Conservation (phyloP, 1,140 invertebrate genomes). For the Lepidostoma basale region DNA sequence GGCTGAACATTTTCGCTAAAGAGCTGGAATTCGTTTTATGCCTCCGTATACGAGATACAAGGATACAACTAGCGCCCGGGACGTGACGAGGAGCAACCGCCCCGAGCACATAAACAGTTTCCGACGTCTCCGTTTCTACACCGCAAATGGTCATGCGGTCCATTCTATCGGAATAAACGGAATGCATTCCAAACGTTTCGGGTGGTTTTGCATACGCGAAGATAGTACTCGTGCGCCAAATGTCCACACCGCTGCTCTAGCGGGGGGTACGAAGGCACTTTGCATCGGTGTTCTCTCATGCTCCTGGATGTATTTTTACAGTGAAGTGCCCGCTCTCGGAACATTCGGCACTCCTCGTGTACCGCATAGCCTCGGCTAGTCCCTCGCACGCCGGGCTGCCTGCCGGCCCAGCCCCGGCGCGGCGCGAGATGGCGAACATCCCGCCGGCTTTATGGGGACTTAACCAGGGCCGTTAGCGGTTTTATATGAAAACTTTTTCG, state of each 20-base stretch:
- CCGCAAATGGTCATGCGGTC: constrained; percentile 4
- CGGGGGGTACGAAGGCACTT: neutral
- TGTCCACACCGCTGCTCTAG: neutral
- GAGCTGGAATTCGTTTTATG: neutral
- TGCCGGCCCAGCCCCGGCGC: too few relatives aligned
- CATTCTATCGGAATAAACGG: constrained; percentile 6
- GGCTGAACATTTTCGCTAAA: neutral
- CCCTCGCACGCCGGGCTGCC: too few relatives aligned
- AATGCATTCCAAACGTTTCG: constrained; percentile 7
- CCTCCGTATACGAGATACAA: neutral
- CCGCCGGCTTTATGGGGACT: constrained; percentile 32
- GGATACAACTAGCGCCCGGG: neutral
- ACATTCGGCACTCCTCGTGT: neutral
- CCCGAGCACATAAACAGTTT: neutral
- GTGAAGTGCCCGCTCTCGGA: neutral
- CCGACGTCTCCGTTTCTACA: neutral
- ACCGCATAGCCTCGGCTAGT: too few relatives aligned
- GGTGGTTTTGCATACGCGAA: neutral
- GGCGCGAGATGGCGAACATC: neutral
- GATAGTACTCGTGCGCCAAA: too few relatives aligned
- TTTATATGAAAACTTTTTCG: constrained; percentile 35
- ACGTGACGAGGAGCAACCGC: neutral
- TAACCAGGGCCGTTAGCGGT: constrained; percentile 34
- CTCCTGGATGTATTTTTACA: neutral
- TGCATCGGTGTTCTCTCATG: neutral